These are phyloP conservation scores for Channa striata DNA, from an alignment of 2,797 vertebrate species.

Conservation along the genomic window DNA sequence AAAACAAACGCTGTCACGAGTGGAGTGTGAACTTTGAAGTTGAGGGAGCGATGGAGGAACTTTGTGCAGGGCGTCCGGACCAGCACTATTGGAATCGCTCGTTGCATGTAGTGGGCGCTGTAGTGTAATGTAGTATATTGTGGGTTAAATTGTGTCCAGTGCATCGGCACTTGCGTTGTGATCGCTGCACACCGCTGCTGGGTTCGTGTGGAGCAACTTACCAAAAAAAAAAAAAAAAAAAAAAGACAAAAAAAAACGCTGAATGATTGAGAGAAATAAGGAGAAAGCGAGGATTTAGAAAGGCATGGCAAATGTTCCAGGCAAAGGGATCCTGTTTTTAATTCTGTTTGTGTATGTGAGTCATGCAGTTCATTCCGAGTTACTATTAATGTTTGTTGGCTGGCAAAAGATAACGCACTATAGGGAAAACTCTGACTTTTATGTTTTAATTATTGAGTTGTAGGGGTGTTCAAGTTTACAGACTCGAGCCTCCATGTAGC, in stretches of 20 bases:
- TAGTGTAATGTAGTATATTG: conserved; percentile 71
- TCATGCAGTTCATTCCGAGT: conserved; percentile 17
- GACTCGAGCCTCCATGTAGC: neutral
- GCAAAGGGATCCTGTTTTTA: conserved; percentile 26
- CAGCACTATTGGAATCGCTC: conserved; percentile 53
- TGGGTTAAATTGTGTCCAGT: conserved; percentile 47
- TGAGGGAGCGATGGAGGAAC: conserved; percentile 69
- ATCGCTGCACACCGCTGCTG: conserved; percentile 50
- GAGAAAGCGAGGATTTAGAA: conserved; percentile 60
- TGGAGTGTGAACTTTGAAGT: conserved; percentile 66
- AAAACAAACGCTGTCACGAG: conserved; percentile 34
- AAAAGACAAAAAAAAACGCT: no score
- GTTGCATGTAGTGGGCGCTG: conserved; percentile 89
- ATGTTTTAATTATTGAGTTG: conserved; percentile 25
- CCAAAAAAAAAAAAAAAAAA: conserved; percentile 48
- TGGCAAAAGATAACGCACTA: neutral
- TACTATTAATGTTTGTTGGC: conserved; percentile 22
- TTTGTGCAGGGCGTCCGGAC: conserved; percentile 69
- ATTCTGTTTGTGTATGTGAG: conserved; percentile 17
- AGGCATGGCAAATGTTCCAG: conserved; percentile 38
- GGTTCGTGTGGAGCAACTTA: conserved; percentile 64
- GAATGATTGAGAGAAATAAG: conserved; percentile 72
- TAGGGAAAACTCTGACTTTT: neutral
- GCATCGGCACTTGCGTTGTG: conserved; percentile 41
- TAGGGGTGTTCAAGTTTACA: conserved; percentile 9